Conservation (phyloP, 1,140 invertebrate genomes). For the Lethrus apterus region DNA sequence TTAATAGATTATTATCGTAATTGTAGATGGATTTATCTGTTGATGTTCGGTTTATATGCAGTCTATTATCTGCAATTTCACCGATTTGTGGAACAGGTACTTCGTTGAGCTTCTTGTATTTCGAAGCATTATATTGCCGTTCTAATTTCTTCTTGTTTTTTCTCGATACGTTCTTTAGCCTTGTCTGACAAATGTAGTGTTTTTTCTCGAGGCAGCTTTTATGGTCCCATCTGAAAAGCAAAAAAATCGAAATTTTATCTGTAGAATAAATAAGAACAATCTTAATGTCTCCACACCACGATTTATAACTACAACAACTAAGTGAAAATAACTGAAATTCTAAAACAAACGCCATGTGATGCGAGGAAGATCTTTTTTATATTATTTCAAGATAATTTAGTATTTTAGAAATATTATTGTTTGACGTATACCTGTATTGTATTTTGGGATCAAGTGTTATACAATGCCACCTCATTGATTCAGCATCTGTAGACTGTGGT, state of each 20-base stretch:
- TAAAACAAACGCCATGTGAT: too few species aligned
- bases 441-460: constrained; percentile 48
- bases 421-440: constrained; percentile 46
- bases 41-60: background rate
- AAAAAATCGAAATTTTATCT: constrained; percentile 32
- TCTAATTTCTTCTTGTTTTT: constrained; percentile 40
- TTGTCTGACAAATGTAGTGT: constrained; percentile 60
- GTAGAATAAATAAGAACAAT: too few species aligned
- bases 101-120: constrained; percentile 45
- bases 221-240: constrained; percentile 50
- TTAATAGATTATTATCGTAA: constrained; percentile 36
- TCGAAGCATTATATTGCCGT: constrained; percentile 36
- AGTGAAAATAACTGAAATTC: too few species aligned
- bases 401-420: background rate
- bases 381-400: background rate
- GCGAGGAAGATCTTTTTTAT: constrained; percentile 22
- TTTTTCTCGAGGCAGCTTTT: constrained; percentile 51
- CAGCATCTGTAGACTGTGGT: constrained; percentile 24
- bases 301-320: too few species aligned
- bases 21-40: constrained; percentile 19
- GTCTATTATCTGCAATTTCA: constrained; percentile 13
- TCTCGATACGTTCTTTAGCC: constrained; percentile 42
- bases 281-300: too few species aligned
- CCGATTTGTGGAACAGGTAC: constrained; percentile 40
- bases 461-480: constrained; percentile 47